phyloP scores from a whole-genome alignment of 2,113 vertebrate genomes.

The Acrocephalus kingi region DNA sequence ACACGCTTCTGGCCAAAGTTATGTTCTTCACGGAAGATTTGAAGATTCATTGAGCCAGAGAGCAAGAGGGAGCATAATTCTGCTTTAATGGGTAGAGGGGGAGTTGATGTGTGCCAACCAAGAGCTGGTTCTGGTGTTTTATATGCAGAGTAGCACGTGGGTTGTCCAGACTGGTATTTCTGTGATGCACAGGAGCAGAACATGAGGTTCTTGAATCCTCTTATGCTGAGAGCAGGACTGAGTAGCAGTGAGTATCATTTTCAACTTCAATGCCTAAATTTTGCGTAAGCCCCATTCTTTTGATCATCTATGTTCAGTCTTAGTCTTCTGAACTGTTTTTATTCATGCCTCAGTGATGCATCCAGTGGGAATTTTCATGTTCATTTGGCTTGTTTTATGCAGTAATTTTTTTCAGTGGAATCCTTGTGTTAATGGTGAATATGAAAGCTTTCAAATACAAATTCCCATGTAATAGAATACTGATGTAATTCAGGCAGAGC shows the following conservation, averaged over 20 bases:
- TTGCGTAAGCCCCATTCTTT: fast-evolving
- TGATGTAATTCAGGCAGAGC: not conserved
- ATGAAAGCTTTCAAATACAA: not conserved
- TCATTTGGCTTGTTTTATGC: not conserved
- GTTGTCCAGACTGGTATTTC: not conserved
- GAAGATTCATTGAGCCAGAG: not conserved
- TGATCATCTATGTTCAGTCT: not conserved
- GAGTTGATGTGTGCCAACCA: not conserved
- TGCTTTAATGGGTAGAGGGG: not conserved
- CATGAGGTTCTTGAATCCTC: not conserved
- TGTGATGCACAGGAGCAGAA: not conserved
- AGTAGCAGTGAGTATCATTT: not conserved
- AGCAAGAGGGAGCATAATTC: not conserved
- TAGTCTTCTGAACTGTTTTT: not conserved
- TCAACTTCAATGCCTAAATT: not conserved
- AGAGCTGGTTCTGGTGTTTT: not conserved
- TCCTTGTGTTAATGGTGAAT: not conserved
- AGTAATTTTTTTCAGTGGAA: not conserved
- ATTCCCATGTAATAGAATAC: not conserved
- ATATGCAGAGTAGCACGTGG: not conserved
- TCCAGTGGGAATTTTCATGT: not conserved
- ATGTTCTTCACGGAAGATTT: not conserved
- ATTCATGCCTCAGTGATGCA: not conserved
- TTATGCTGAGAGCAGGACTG: not conserved
- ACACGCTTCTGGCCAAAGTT: not conserved